Conservation (phyloP, 1,140 invertebrate genomes). For the Lutraria rhynchaena region DNA sequence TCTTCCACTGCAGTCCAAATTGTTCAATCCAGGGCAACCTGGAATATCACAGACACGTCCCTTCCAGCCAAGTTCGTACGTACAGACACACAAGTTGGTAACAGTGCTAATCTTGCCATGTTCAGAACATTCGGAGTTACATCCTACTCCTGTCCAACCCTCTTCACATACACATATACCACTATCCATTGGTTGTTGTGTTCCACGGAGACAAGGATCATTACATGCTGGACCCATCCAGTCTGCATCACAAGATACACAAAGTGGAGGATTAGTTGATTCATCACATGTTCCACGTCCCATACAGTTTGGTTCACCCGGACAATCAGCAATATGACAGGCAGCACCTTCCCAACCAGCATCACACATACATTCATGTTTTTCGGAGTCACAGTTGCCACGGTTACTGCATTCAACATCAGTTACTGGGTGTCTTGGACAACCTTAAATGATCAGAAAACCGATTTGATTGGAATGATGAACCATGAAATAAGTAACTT, state of each 20-base stretch:
- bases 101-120: slow-evolving; percentile 65
- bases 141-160: slow-evolving; percentile 74
- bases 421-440: slow-evolving; percentile 69
- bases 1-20: slow-evolving; percentile 74
- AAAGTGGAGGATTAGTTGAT: slow-evolving; percentile 66
- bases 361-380: slow-evolving; percentile 66
- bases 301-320: slow-evolving; percentile 73
- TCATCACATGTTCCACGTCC: slow-evolving; percentile 65
- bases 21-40: slow-evolving; percentile 73
- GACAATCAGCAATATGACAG: slow-evolving; percentile 75
- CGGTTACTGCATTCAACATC: slow-evolving; percentile 70
- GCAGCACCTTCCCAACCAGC: slow-evolving; percentile 73
- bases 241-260: slow-evolving; percentile 65
- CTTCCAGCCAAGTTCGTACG: slow-evolving; percentile 74
- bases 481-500: too few species aligned
- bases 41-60: slow-evolving; percentile 73
- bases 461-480: too few species aligned
- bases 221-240: slow-evolving; percentile 76
- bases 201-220: slow-evolving; percentile 74
- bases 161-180: slow-evolving; percentile 69
- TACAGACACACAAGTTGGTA: slow-evolving; percentile 69
- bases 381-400: slow-evolving; percentile 74
- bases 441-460: slow-evolving; percentile 62
- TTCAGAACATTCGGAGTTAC: slow-evolving; percentile 74
- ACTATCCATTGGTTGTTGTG: slow-evolving; percentile 65